Evolutionary conservation across 2,888 invertebrate genomes (phyloP).

Genomic region (Polia nebulosa): DNA sequence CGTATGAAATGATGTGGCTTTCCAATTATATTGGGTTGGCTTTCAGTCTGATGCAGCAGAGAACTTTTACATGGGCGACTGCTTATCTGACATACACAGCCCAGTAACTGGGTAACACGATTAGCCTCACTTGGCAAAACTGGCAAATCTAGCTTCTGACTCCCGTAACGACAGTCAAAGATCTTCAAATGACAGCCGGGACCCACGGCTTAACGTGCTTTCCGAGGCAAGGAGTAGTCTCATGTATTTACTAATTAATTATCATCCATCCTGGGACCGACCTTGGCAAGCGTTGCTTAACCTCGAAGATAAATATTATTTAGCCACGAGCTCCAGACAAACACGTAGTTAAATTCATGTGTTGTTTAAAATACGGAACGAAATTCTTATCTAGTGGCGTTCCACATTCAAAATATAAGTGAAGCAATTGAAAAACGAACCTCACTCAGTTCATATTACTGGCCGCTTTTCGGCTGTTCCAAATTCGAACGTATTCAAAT

Average conservation of each 20-base stretch:
- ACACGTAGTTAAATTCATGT: slow-evolving; percentile 59
- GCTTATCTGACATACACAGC: not conserved
- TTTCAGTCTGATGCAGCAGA: not conserved
- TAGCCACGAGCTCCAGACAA: slow-evolving; percentile 53
- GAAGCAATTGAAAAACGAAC: slow-evolving; percentile 90
- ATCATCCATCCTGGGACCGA: not conserved
- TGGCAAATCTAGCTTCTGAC: not conserved
- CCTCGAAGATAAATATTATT: not conserved
- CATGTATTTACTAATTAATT: not conserved
- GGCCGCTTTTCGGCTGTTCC: slow-evolving; percentile 87
- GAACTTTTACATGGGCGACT: not conserved
- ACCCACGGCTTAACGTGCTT: not conserved
- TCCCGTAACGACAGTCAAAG: not conserved
- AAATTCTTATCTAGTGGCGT: slow-evolving; percentile 84
- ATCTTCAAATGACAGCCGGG: not conserved
- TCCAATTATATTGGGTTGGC: not conserved
- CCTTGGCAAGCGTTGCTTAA: no score
- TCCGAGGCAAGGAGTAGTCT: not conserved
- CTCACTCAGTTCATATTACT: slow-evolving; percentile 88
- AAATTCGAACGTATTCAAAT: slow-evolving; percentile 90
- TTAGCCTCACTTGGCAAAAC: not conserved
- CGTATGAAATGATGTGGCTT: not conserved
- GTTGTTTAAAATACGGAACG: slow-evolving; percentile 60
- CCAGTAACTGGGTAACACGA: not conserved
- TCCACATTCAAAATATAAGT: slow-evolving; percentile 90